Evolutionary conservation across 2,888 invertebrate species (phyloP).

Genomic region (Tyria jacobaeae): DNA sequence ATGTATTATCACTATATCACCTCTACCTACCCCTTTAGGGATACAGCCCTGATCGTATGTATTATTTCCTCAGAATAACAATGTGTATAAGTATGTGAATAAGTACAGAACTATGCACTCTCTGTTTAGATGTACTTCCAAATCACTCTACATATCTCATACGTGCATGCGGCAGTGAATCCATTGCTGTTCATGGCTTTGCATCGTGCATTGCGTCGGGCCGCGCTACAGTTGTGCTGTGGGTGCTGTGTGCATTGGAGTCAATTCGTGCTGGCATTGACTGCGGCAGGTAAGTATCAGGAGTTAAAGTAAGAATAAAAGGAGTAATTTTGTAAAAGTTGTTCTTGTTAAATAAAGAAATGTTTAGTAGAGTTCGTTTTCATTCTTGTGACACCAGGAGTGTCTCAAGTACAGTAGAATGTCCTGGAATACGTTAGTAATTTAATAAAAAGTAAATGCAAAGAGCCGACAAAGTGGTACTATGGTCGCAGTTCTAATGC

Average conservation of each 20-base stretch:
- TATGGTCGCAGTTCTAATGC: too few relatives aligned
- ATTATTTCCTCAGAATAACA: too few relatives aligned
- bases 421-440: too few relatives aligned
- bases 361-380: background rate
- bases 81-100: background rate
- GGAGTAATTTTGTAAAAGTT: background rate
- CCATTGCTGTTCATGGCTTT: slow-evolving; percentile 92
- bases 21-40: too few relatives aligned
- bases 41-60: too few relatives aligned
- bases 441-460: too few relatives aligned
- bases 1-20: too few relatives aligned
- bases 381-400: background rate
- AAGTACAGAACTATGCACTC: background rate
- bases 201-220: slow-evolving; percentile 91
- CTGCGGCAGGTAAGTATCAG: slow-evolving; percentile 75
- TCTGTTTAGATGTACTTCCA: slow-evolving; percentile 84
- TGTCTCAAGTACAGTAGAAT: too few relatives aligned
- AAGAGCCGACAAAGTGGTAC: too few relatives aligned
- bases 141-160: slow-evolving; percentile 95
- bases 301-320: background rate
- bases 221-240: slow-evolving; percentile 91
- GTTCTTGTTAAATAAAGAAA: too few relatives aligned
- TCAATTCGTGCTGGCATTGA: slow-evolving; percentile 86
- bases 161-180: slow-evolving; percentile 94
- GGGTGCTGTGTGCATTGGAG: slow-evolving; percentile 90